Percentiles rank a stretch among this genome's conserved stretches.
phyloP scores from a whole-genome alignment of 2,888 invertebrate species.

The Dynastes tityus region DNA sequence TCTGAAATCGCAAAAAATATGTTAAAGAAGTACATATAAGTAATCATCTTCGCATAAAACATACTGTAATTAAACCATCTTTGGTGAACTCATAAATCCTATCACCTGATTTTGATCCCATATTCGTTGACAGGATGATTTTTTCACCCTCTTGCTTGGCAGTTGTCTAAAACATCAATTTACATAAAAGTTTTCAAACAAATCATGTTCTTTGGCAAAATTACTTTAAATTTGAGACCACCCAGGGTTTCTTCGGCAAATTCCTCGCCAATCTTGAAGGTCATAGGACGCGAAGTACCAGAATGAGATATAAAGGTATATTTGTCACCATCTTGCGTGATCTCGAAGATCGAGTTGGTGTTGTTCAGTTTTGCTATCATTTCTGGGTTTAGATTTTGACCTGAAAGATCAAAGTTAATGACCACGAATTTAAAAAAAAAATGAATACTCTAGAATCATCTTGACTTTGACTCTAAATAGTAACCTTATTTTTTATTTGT shows the following conservation, averaged over 20 bases:
- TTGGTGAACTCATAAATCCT: slow-evolving; percentile 55
- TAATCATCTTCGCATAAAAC: background rate
- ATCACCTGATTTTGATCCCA: slow-evolving; percentile 47
- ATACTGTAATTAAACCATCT: slow-evolving; percentile 50
- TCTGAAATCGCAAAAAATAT: slow-evolving; percentile 2
- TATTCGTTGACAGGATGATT: slow-evolving; percentile 49
- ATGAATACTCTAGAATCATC: background rate
- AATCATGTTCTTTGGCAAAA: no score
- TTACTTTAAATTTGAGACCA: slow-evolving; percentile 53
- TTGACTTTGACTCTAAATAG: no score
- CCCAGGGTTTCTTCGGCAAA: slow-evolving; percentile 55
- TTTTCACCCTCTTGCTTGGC: slow-evolving; percentile 53
- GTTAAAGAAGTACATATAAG: background rate
- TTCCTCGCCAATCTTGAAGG: slow-evolving; percentile 56
- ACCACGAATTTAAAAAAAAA: background rate
- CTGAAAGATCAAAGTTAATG: slow-evolving; percentile 21
- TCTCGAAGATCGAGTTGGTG: slow-evolving; percentile 51
- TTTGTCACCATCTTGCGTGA: slow-evolving; percentile 57
- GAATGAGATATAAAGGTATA: slow-evolving; percentile 49
- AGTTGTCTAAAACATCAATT: slow-evolving; percentile 52
- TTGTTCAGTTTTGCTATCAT: slow-evolving; percentile 54
- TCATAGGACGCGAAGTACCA: slow-evolving; percentile 41
- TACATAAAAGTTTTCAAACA: no score
- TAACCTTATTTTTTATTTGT: no score
- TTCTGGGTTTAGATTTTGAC: slow-evolving; percentile 56